Evolutionary conservation across 2,113 vertebrate genomes (phyloP), one percentile per base, ranked within the genome.

Genomic region (Scortum barcoo): DNA sequence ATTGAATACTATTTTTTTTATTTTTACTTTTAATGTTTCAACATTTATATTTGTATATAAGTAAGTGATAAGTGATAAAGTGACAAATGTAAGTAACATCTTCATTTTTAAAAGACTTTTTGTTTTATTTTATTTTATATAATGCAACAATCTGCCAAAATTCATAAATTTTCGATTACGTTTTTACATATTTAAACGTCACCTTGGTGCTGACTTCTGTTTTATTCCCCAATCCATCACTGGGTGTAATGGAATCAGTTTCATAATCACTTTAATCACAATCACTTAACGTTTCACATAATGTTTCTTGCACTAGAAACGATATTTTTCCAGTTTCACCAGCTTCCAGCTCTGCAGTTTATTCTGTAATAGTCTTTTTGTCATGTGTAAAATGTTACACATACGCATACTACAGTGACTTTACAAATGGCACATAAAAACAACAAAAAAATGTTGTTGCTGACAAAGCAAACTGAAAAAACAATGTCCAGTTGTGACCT

Each of bases 401-500:
- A 48, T 69, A 30, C 22, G 28, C 12, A n/a, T 28, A 10, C 62
- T 62, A 63, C 70, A 42, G 20, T 61, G 17, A 56, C 13, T 66
- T 46, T 51, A 63, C 48, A 40, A 67, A 73, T 40, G 22, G 36
- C 28, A 70, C 22, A 38, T 20, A 67, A 22, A 22, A 36, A 56
- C 1, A 26, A 38, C 20, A 33, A 46, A 70, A 79, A 78, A 78
- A 73, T 28, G 74, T 54, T 63, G 48, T 65, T 86, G 87, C 87
- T 87, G 81, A 88, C 57, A 60, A 46, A 81, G 73, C 70, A 70
- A 17, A 40, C 17, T 70, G 56, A 81, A 53, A 46, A 44, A 46
- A 82, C 73, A 78, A 70, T 22, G 87, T 72, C 42, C 80, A 87
- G 61, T 51, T 80, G 56, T 79, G 86, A 84, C 74, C 77, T 36